Base-by-base conservation (phyloP, 2,888 invertebrate genomes). In the Drosophila prostipennis region DNA sequence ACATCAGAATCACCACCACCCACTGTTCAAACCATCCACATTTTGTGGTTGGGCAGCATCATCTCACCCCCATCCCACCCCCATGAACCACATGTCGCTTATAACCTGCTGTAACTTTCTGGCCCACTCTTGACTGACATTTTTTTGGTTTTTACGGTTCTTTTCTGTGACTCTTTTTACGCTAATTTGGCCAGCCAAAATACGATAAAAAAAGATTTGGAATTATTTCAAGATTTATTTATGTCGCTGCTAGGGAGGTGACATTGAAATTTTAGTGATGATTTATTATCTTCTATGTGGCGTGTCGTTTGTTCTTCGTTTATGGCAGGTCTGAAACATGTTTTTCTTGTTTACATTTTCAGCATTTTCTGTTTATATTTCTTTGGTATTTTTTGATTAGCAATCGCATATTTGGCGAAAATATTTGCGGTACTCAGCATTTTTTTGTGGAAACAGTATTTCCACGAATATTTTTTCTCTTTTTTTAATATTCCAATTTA, bases 101-200 rank as follows among this genome's bases (percentile, higher is more conserved):
- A 80, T 82, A 85, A 82, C 82, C 80, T 75, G 69, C 75, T 53
- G 69, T 74, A 78, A 85, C 73, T 85, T 59, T 59, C 60, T 59
- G 46, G 59, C 40, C 85, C 68, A 48, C 60, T 63, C 55, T 58
- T 68, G 43, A 59, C 69, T 75, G 60, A 72, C 72, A 82, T 72
- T 73, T 72, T 73, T 80, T 71, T 73, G 67, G 79, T 51, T 69
- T 72, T 64, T 77, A 77, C 56, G 81, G 80, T 72, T 71, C 45
- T 26, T 48, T 16, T 16, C 19, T 26, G 16, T 40, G 59, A 10
- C 48, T 26, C 42, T 59, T 59, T 59, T 42, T 49, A 16, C 26
- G 23, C 39, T 57, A 26, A 51, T 78, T 59, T 65, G 42, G 43
- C 37, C 13, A 34, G 26, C 37, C 6, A 23, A 42, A 36, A 52